Evolutionary conservation across 2,797 vertebrate species (phyloP).

Genomic region (Takifugu rubripes): DNA sequence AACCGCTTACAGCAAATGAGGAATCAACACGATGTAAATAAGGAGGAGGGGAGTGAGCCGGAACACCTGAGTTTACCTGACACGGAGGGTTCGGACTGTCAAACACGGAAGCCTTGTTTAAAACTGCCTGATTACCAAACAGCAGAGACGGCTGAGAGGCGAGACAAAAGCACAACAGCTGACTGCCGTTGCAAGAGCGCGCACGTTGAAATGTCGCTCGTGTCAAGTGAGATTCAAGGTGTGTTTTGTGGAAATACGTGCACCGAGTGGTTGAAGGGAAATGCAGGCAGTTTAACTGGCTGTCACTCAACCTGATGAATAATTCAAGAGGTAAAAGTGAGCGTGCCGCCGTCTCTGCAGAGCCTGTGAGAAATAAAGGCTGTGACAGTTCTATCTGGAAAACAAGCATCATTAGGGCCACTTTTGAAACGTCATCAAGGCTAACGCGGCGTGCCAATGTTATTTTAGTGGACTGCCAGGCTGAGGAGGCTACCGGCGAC

Average conservation of each 20-base stretch:
- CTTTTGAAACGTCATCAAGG: not conserved
- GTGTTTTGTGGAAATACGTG: conserved; percentile 17
- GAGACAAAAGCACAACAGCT: not conserved
- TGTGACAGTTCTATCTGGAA: not conserved
- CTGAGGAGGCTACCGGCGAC: not conserved
- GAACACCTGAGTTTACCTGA: not conserved
- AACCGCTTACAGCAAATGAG: conserved; percentile 46
- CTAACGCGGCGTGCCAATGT: not conserved
- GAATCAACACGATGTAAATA: conserved; percentile 54
- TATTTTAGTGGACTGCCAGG: too few relatives aligned
- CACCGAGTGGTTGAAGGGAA: not conserved
- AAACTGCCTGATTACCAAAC: not conserved
- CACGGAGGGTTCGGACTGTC: conserved; percentile 2
- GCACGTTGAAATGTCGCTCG: conserved; percentile 16
- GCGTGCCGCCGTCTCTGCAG: not conserved
- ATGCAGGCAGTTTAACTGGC: not conserved
- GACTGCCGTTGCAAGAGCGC: not conserved
- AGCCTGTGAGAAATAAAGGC: not conserved
- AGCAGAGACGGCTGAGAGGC: conserved; percentile 3
- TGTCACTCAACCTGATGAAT: not conserved
- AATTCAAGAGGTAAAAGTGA: conserved; percentile 8
- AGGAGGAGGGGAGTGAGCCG: not conserved
- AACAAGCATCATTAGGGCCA: conserved; percentile 8
- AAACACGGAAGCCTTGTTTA: conserved; percentile 22
- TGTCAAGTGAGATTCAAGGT: conserved; percentile 15